Evolutionary conservation across 2,797 vertebrate species (phyloP), one percentile per base, ranked within the genome.

Genomic region (Apogon talboti): DNA sequence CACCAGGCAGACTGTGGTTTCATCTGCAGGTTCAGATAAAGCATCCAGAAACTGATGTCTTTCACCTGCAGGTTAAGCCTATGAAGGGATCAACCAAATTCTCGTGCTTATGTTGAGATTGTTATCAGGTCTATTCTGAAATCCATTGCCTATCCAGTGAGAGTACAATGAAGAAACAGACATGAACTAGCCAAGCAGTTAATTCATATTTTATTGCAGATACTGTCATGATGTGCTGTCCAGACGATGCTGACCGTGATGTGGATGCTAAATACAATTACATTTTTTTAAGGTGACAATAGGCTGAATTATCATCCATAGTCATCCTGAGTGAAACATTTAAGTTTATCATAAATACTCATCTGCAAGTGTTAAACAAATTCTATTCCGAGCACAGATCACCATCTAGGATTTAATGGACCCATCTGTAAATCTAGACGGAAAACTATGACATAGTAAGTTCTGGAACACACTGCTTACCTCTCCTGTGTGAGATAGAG

Each of bases 361-460:
- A 48, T 21, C 24, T 52, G 49, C 51, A 48, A 45, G 40, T 51
- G 24, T 24, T 45, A n/a, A 61, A 58, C 13, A 30, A 48, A 48
- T 45, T 57, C 51, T 63, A 48, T 45, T 57, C 45, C 60, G 57
- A 43, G 35, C 40, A 57, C 1, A 44, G 21, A 60, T 53, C 54
- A 61, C 71, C 38, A 66, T 74, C 45, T 49, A 69, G 57, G 57
- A 80, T 62, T 79, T 42, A 76, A 76, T 79, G 41, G 66, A 67
- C 19, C 24, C 45, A 76, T 71, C 47, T 68, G 54, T 55, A 60
- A 58, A 53, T 50, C 49, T 81, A 42, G 6, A 76, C 63, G 55
- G 19, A 40, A 48, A 50, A 41, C 6, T 66, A 18, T 15, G 24
- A 45, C 11, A 40, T 44, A 35, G 19, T 44, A 44, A 53, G 41